Conservation (phyloP, 2,888 invertebrate genomes). For the Diarsia rubi region DNA sequence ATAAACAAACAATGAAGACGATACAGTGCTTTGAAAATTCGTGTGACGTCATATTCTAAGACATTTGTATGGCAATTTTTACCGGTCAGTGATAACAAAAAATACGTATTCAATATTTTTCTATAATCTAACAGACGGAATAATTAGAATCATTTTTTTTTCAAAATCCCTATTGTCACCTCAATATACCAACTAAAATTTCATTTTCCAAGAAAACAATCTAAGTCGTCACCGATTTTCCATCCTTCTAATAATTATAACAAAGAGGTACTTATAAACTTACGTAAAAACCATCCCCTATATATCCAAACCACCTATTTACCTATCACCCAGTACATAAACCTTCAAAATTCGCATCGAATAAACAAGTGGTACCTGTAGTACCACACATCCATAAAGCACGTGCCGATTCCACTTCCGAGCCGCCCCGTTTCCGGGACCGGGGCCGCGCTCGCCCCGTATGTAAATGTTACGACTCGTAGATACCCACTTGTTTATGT, state of each 20-base stretch:
- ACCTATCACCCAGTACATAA: slow-evolving; percentile 44
- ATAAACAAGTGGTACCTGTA: slow-evolving; percentile 62
- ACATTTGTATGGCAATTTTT: too few relatives aligned
- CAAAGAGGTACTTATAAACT: background rate
- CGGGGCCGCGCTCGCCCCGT: slow-evolving; percentile 61
- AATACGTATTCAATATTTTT: too few relatives aligned
- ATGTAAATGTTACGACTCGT: slow-evolving; percentile 68
- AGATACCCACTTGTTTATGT: slow-evolving; percentile 71
- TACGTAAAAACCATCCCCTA: background rate
- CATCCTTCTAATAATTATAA: background rate
- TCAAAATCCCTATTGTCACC: too few relatives aligned
- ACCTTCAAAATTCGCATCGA: slow-evolving; percentile 54
- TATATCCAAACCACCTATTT: slow-evolving; percentile 7
- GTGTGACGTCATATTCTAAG: too few relatives aligned
- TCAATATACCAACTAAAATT: background rate
- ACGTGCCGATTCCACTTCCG: slow-evolving; percentile 66
- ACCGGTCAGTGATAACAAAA: too few relatives aligned
- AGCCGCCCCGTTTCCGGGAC: slow-evolving; percentile 64
- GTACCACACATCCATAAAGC: slow-evolving; percentile 62
- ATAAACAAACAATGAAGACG: too few relatives aligned
- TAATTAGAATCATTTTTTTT: too few relatives aligned
- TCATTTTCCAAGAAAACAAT: background rate
- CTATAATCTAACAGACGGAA: too few relatives aligned
- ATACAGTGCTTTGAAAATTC: too few relatives aligned
- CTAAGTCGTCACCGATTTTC: background rate